phyloP scores from a whole-genome alignment of 2,888 invertebrate species.

The Parnassius mnemosyne region DNA sequence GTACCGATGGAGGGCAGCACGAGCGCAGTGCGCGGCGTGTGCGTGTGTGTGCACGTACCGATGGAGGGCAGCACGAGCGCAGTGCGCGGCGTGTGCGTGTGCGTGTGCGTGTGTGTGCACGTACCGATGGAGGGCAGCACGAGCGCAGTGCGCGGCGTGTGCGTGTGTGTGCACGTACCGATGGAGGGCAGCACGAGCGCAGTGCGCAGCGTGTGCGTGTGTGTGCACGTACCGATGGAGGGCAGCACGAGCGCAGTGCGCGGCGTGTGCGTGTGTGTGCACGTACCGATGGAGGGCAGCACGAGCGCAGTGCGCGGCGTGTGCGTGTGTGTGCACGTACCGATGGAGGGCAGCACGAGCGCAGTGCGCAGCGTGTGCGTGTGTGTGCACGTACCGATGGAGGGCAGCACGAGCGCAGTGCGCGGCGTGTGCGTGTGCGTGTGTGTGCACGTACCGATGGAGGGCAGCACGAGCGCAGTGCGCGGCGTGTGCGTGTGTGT shows the following conservation, averaged over 20 bases:
- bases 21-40: too few relatives aligned
- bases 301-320: too few relatives aligned
- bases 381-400: constrained; percentile 45
- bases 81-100: too few relatives aligned
- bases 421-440: background rate
- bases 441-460: constrained; percentile 45
- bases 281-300: constrained; percentile 57
- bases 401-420: too few relatives aligned
- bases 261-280: background rate
- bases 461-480: too few relatives aligned
- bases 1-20: constrained; percentile 61
- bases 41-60: constrained; percentile 36
- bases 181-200: too few relatives aligned
- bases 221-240: constrained; percentile 46
- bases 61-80: too few relatives aligned
- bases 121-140: constrained; percentile 61
- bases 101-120: background rate
- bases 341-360: constrained; percentile 63
- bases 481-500: background rate
- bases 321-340: constrained; percentile 31
- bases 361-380: too few relatives aligned
- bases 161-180: constrained; percentile 36
- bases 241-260: too few relatives aligned
- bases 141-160: too few relatives aligned
- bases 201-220: background rate